A percentile compares a stretch with the other conserved stretches of the same genome.
These are phyloP conservation scores for Mionectes olivaceus DNA, from an alignment of 2,797 vertebrate genomes.

Conservation along the genomic window DNA sequence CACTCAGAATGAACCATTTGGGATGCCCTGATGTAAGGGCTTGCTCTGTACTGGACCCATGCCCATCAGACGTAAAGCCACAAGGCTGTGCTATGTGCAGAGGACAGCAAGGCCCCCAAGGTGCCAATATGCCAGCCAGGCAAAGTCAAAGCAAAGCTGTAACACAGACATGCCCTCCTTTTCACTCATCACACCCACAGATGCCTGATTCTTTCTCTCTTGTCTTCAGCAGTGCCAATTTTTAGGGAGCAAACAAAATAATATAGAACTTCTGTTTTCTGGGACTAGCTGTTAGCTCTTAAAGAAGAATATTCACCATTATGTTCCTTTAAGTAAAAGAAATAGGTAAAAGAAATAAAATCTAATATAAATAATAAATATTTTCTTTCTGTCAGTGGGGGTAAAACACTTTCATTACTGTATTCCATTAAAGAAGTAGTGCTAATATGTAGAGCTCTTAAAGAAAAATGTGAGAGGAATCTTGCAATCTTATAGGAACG, in stretches of 20 bases:
- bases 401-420: background rate
- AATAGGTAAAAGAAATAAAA: background rate
- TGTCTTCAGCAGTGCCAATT: background rate
- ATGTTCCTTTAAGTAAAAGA: background rate
- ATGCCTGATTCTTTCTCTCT: background rate
- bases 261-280: background rate
- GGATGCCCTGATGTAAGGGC: background rate
- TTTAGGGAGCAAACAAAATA: background rate
- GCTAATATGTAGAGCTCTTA: background rate
- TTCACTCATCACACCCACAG: background rate
- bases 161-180: conserved; percentile 10
- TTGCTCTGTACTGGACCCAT: background rate
- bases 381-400: background rate
- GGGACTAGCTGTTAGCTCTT: background rate
- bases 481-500: background rate
- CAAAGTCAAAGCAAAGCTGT: background rate
- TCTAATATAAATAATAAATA: background rate
- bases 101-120: background rate
- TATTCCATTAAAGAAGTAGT: background rate
- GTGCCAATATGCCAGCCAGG: conserved; percentile 26
- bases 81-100: background rate
- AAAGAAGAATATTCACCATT: background rate
- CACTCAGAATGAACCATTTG: accelerated
- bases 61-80: background rate
- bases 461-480: background rate